phyloP scores from a whole-genome alignment of 1,140 invertebrate species.

The Drosophila obscura region DNA sequence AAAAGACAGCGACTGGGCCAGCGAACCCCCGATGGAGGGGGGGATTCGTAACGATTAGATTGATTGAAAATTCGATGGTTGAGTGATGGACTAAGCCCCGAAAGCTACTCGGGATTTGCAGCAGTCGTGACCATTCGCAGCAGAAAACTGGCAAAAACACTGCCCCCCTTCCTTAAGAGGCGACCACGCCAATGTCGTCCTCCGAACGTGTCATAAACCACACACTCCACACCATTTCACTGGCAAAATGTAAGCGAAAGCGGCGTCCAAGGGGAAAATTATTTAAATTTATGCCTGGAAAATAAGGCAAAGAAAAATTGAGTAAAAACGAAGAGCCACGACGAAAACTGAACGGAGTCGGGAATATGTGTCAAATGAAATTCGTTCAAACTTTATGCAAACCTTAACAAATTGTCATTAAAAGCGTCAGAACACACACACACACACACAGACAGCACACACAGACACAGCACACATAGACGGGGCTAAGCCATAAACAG shows the following conservation, averaged over 20 bases:
- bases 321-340: constrained; percentile 14
- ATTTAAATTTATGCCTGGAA: constrained; percentile 71
- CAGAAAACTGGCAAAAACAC: background rate
- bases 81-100: constrained; percentile 11
- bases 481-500: constrained; percentile 67
- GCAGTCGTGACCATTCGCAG: constrained; percentile 15
- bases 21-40: too few species aligned
- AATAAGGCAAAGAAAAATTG: constrained; percentile 28
- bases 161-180: constrained; percentile 5
- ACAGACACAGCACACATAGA: background rate
- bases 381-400: constrained; percentile 74
- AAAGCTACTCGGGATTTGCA: background rate
- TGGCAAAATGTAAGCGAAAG: constrained; percentile 44
- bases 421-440: constrained; percentile 60
- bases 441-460: constrained; percentile 5
- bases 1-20: background rate
- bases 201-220: constrained; percentile 26
- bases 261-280: constrained; percentile 65
- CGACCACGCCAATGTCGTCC: background rate
- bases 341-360: constrained; percentile 25
- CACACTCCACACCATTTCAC: constrained; percentile 17
- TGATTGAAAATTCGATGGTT: constrained; percentile 46
- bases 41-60: constrained; percentile 42
- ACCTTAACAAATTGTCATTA: constrained; percentile 80
- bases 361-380: constrained; percentile 71